Evolutionary conservation across 2,888 invertebrate species (phyloP).

Genomic region (Drosophila siamana): DNA sequence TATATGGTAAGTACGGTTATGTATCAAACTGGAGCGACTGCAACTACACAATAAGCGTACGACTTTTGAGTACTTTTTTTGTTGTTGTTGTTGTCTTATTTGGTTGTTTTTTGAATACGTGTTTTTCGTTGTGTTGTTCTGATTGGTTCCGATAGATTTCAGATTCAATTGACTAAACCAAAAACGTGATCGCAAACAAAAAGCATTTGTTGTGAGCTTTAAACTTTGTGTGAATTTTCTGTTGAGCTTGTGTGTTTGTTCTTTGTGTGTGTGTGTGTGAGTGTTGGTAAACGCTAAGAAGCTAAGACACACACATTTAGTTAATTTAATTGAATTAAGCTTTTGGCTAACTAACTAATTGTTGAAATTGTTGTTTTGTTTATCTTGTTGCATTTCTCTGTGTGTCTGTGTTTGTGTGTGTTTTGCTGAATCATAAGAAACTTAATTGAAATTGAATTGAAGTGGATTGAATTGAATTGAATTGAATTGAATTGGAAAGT

Average conservation of each 20-base stretch:
- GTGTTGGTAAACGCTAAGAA: constrained; percentile 71
- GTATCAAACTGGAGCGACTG: constrained; percentile 70
- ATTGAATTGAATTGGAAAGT: constrained; percentile 4
- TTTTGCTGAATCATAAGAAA: background rate
- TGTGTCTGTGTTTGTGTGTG: background rate
- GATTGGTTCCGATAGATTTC: constrained; percentile 10
- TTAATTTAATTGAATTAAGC: constrained; percentile 63
- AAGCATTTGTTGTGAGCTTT: constrained; percentile 15
- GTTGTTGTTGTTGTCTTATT: constrained; percentile 8
- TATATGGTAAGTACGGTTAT: constrained; percentile 50
- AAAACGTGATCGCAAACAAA: constrained; percentile 28
- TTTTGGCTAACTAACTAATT: constrained; percentile 70
- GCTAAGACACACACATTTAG: constrained; percentile 82
- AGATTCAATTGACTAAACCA: constrained; percentile 14
- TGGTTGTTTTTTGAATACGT: constrained; percentile 6
- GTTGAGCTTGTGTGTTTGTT: background rate
- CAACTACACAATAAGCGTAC: constrained; percentile 78
- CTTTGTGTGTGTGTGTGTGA: constrained; percentile 12
- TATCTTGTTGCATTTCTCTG: constrained; percentile 42
- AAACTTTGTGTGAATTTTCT: background rate
- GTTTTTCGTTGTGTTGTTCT: constrained; percentile 27
- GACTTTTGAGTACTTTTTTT: constrained; percentile 42
- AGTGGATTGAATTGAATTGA: constrained; percentile 5
- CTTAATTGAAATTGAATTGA: constrained; percentile 5
- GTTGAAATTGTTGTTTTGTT: constrained; percentile 43